Conservation (phyloP, 2,113 vertebrate species). For the Marcusenius ussheri region DNA sequence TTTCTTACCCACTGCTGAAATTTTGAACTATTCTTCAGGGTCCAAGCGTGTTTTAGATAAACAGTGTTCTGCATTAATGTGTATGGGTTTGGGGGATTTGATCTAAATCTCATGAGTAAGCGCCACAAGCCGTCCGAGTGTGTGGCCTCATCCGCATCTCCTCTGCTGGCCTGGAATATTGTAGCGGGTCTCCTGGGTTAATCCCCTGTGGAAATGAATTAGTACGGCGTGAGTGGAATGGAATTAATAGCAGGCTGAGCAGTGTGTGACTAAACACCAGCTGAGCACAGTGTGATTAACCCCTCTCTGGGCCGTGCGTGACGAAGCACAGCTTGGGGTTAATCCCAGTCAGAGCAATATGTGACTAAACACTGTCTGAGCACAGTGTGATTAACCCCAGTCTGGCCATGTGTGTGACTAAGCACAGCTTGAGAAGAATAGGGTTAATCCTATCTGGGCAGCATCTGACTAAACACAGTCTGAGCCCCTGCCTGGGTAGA, state of each 20-base stretch:
- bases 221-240: neutral
- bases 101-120: neutral
- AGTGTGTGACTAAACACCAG: neutral
- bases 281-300: slow-evolving; percentile 2
- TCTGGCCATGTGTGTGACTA: neutral
- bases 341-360: neutral
- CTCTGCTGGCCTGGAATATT: neutral
- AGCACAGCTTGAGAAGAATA: neutral
- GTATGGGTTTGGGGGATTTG: neutral
- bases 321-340: neutral
- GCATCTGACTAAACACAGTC: neutral
- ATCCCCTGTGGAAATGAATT: slow-evolving; percentile 5
- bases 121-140: neutral
- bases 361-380: neutral
- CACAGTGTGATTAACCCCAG: neutral
- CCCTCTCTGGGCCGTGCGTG: neutral
- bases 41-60: neutral
- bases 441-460: neutral
- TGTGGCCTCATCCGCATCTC: neutral
- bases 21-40: neutral
- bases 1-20: neutral
- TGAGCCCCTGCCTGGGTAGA: neutral
- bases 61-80: neutral
- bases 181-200: neutral
- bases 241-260: neutral